A percentile compares a stretch with the other conserved stretches of the same genome.
These are phyloP conservation scores for Drosophila ficusphila DNA, from an alignment of 1,140 invertebrate species.

Conservation along the genomic window DNA sequence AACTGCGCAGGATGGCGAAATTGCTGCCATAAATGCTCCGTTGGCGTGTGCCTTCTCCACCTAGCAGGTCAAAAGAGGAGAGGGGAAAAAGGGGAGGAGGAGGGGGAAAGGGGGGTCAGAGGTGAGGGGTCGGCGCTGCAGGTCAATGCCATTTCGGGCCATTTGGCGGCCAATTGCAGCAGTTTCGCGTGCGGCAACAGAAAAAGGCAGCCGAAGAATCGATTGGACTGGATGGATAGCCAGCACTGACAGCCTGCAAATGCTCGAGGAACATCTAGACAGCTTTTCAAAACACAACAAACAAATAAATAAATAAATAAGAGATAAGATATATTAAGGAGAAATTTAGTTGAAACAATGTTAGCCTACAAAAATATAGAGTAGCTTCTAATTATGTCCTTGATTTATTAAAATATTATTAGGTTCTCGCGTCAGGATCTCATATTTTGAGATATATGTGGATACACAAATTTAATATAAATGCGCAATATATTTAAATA, in stretches of 20 bases:
- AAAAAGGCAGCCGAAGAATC: slow-evolving; percentile 10
- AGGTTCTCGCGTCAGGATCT: no score
- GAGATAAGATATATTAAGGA: no score
- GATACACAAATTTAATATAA: no score
- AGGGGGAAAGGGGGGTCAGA: background rate
- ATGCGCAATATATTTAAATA: no score
- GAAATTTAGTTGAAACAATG: no score
- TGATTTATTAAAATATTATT: no score
- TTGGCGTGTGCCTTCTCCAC: slow-evolving; percentile 47
- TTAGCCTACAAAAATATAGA: no score
- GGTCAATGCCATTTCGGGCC: slow-evolving; percentile 70
- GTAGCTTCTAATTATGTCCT: no score
- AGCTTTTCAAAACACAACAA: background rate
- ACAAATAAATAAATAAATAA: no score
- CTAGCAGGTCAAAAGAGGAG: background rate
- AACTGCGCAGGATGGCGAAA: slow-evolving; percentile 66
- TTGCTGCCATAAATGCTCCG: slow-evolving; percentile 69
- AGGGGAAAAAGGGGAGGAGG: background rate
- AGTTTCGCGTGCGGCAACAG: slow-evolving; percentile 44
- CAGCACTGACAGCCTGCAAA: background rate
- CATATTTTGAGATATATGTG: no score
- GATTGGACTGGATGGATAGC: slow-evolving; percentile 13
- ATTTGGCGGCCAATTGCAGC: slow-evolving; percentile 55
- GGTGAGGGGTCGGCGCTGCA: slow-evolving; percentile 38
- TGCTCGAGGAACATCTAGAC: background rate